A percentile compares a stretch with the other conserved stretches of the same genome.
Evolutionary conservation across 2,888 invertebrate species (phyloP).

Genomic region (Troides oblongomaculatus): DNA sequence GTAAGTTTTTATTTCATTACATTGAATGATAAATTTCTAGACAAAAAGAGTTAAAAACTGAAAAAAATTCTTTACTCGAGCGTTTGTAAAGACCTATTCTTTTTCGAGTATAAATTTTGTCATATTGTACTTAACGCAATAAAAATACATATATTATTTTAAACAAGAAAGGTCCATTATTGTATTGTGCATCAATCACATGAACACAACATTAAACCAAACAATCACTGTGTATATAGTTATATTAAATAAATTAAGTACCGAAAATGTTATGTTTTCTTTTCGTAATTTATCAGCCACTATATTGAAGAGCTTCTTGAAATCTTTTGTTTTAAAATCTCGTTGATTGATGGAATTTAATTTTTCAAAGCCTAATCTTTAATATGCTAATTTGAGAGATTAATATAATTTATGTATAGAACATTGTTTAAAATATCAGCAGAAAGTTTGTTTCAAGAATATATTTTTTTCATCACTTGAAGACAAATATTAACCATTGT

Average conservation of each 20-base stretch:
- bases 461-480: too few species aligned
- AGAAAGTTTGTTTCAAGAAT: too few species aligned
- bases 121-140: neutral
- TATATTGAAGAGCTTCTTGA: neutral
- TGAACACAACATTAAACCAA: neutral
- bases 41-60: conserved; percentile 1
- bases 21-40: conserved; percentile 26
- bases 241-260: conserved; percentile 2
- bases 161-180: neutral
- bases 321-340: neutral
- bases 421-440: too few species aligned
- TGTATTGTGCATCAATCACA: neutral
- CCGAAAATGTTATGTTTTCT: neutral
- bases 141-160: neutral
- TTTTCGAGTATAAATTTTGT: neutral
- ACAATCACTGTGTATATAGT: neutral
- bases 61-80: conserved; percentile 29
- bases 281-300: neutral
- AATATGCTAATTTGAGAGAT: too few species aligned
- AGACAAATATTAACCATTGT: too few species aligned
- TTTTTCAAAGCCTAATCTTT: neutral
- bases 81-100: conserved; percentile 17
- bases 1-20: conserved; percentile 50
- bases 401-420: too few species aligned
- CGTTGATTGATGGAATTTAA: neutral